Evolutionary conservation across 2,888 invertebrate genomes (phyloP).

Genomic region (Stegophylla sp.): DNA sequence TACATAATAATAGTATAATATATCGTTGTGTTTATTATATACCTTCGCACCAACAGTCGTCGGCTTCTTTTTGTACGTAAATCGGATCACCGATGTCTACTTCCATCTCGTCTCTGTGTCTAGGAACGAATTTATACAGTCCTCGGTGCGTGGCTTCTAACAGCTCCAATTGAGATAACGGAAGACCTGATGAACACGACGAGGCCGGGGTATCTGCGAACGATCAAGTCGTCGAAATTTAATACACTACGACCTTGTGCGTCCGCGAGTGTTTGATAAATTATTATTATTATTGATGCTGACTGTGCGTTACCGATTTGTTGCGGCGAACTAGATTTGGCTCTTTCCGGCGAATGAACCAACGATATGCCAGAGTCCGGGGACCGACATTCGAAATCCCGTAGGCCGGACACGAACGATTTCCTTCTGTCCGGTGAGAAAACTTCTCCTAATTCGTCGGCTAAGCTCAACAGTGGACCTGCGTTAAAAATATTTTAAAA

Average conservation of each 20-base stretch:
- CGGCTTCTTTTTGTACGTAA: slow-evolving; percentile 94
- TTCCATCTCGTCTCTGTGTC: slow-evolving; percentile 94
- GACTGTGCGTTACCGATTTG: slow-evolving; percentile 61
- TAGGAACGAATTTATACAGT: slow-evolving; percentile 91
- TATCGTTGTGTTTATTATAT: too few species aligned
- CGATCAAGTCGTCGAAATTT: not conserved
- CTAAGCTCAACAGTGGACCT: slow-evolving; percentile 64
- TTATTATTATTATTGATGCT: not conserved
- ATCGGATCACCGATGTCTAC: slow-evolving; percentile 97
- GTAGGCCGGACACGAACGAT: slow-evolving; percentile 63
- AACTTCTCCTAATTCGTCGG: slow-evolving; percentile 62
- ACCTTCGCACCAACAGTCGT: slow-evolving; percentile 98
- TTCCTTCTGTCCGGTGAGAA: slow-evolving; percentile 53
- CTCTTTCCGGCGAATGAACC: slow-evolving; percentile 88
- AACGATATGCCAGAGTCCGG: slow-evolving; percentile 85
- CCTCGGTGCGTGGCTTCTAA: slow-evolving; percentile 94
- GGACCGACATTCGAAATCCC: slow-evolving; percentile 61
- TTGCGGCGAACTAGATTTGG: slow-evolving; percentile 83
- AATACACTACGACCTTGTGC: too few species aligned
- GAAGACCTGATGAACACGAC: slow-evolving; percentile 67
- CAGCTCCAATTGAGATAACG: slow-evolving; percentile 82
- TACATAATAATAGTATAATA: not conserved
- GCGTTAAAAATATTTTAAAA: slow-evolving; percentile 65
- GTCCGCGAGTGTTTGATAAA: too few species aligned
- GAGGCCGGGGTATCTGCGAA: slow-evolving; percentile 60